phyloP scores from a whole-genome alignment of 2,888 invertebrate species.

The Saturnia japonica region DNA sequence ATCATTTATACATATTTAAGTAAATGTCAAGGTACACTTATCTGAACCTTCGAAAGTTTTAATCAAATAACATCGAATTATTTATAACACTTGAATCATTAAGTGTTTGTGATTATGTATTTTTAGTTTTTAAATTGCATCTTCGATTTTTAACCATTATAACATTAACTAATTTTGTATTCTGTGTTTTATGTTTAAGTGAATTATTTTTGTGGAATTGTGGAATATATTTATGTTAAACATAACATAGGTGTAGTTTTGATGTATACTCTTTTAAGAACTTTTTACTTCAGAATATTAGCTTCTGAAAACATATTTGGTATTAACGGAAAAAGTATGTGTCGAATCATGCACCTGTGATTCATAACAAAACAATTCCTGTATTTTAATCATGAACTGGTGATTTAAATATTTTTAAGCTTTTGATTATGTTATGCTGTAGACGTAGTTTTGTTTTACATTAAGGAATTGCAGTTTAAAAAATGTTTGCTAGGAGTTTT shows the following conservation, averaged over 20 bases:
- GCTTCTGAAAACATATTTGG: not conserved
- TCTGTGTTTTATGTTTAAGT: slow-evolving; percentile 62
- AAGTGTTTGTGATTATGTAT: slow-evolving; percentile 64
- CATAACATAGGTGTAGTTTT: slow-evolving; percentile 49
- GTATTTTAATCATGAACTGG: slow-evolving; percentile 78
- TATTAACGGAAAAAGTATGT: slow-evolving; percentile 63
- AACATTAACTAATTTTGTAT: slow-evolving; percentile 71
- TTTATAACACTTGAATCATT: slow-evolving; percentile 52
- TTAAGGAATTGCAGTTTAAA: slow-evolving; percentile 39
- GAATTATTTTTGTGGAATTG: slow-evolving; percentile 48
- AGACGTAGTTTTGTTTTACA: slow-evolving; percentile 49
- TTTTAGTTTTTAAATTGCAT: slow-evolving; percentile 62
- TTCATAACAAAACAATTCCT: slow-evolving; percentile 46
- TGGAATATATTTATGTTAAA: slow-evolving; percentile 26
- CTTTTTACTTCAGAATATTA: not conserved
- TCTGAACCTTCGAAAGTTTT: slow-evolving; percentile 58
- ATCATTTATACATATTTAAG: slow-evolving; percentile 31
- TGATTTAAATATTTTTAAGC: slow-evolving; percentile 74
- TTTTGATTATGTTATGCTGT: slow-evolving; percentile 30
- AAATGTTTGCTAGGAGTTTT: slow-evolving; percentile 36
- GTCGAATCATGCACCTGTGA: slow-evolving; percentile 56
- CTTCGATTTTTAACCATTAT: slow-evolving; percentile 80
- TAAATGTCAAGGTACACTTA: slow-evolving; percentile 15
- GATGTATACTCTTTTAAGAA: slow-evolving; percentile 63
- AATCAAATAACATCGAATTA: slow-evolving; percentile 72